Evolutionary conservation across 2,888 invertebrate genomes (phyloP).

Genomic region (Andrena bicolor): DNA sequence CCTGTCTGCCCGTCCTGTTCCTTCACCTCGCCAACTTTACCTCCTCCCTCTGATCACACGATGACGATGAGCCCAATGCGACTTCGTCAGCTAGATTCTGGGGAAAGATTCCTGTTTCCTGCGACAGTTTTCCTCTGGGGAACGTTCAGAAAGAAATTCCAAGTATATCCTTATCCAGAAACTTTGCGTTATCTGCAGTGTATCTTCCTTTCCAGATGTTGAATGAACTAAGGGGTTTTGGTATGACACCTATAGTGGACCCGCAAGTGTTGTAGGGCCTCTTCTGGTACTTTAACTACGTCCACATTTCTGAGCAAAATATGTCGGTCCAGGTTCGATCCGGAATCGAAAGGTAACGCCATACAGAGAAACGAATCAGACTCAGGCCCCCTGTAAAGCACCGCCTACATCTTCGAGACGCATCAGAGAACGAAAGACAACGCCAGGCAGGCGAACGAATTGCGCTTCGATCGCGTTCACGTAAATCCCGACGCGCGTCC

Average conservation of each 20-base stretch:
- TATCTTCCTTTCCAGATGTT: no score
- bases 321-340: no score
- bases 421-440: slow-evolving; percentile 11
- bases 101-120: background rate
- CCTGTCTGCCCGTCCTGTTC: slow-evolving; percentile 34
- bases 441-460: slow-evolving; percentile 29
- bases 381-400: background rate
- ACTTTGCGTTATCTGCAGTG: no score
- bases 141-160: no score
- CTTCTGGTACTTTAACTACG: background rate
- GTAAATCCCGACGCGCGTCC: slow-evolving; percentile 50
- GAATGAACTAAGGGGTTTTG: no score
- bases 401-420: slow-evolving; percentile 14
- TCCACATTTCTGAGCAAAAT: background rate
- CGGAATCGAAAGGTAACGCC: background rate
- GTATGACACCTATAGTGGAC: no score
- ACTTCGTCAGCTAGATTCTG: background rate
- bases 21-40: slow-evolving; percentile 6
- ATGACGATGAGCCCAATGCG: slow-evolving; percentile 28
- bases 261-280: no score
- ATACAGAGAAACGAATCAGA: background rate
- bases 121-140: background rate
- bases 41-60: background rate
- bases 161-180: no score
- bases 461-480: slow-evolving; percentile 42